Evolutionary conservation across 2,797 vertebrate species (phyloP).

Genomic region (Myripristis murdjan): DNA sequence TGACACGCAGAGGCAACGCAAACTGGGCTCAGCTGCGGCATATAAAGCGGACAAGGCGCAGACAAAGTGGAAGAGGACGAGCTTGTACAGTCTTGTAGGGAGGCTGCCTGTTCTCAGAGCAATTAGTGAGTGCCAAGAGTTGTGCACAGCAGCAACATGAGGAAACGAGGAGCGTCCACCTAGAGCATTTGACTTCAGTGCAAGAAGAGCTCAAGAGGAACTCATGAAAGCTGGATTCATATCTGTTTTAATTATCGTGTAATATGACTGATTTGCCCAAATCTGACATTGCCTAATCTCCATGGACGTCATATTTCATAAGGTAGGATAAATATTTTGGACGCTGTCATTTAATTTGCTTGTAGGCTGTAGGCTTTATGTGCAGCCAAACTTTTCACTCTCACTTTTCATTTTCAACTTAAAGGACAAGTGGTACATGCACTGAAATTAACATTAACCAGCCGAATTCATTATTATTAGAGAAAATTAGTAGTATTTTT

Average conservation of each 20-base stretch:
- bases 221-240: slow-evolving; percentile 23
- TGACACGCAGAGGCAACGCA: slow-evolving; percentile 64
- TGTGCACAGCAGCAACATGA: slow-evolving; percentile 15
- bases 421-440: too few relatives aligned
- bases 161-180: slow-evolving; percentile 22
- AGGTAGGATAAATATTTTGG: slow-evolving; percentile 45
- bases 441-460: too few relatives aligned
- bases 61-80: slow-evolving; percentile 21
- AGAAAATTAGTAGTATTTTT: neutral
- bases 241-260: neutral
- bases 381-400: too few relatives aligned
- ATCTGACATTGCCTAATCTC: slow-evolving; percentile 13
- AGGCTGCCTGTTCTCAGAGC: slow-evolving; percentile 42
- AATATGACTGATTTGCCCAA: slow-evolving; percentile 28
- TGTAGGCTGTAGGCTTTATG: too few relatives aligned
- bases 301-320: slow-evolving; percentile 55
- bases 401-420: too few relatives aligned
- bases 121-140: neutral
- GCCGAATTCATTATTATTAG: neutral
- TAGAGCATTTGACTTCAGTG: neutral
- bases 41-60: slow-evolving; percentile 65
- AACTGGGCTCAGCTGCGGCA: slow-evolving; percentile 31
- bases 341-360: too few relatives aligned
- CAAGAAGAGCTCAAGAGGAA: neutral
- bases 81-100: slow-evolving; percentile 40